These are phyloP conservation scores for Percopsis omiscomaycus DNA, from an alignment of 2,797 vertebrate genomes.

Conservation along the genomic window DNA sequence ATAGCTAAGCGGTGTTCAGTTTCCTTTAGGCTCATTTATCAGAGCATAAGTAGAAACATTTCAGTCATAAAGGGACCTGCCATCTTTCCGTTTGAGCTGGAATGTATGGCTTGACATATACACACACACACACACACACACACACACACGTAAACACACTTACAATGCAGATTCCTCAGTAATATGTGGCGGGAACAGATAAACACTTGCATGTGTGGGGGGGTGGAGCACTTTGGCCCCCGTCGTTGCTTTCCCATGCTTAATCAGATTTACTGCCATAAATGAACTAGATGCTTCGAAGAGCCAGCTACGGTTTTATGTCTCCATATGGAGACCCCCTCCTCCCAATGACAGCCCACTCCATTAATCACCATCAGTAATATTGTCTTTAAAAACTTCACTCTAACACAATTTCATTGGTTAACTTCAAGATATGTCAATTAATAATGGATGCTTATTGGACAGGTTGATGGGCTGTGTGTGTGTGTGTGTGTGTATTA, in stretches of 20 bases:
- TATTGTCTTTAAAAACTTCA: conserved; percentile 26
- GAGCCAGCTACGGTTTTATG: conserved; percentile 42
- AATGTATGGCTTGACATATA: conserved; percentile 18
- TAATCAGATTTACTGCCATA: conserved; percentile 54
- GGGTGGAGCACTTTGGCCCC: conserved; percentile 14
- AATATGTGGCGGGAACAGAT: conserved; percentile 30
- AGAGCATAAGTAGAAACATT: conserved; percentile 12
- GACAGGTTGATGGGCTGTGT: neutral
- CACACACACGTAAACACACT: no score
- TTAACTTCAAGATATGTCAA: conserved; percentile 33
- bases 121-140: conserved; percentile 5
- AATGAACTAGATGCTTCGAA: conserved; percentile 48
- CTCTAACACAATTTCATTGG: conserved; percentile 34
- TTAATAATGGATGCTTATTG: conserved; percentile 36
- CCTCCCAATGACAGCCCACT: conserved; percentile 19
- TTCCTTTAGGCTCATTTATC: conserved; percentile 12
- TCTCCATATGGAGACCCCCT: conserved; percentile 40
- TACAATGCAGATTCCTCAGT: conserved; percentile 14
- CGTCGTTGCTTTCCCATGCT: conserved; percentile 23
- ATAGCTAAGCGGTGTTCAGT: neutral
- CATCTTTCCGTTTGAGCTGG: conserved; percentile 14
- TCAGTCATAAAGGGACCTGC: conserved; percentile 4
- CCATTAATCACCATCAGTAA: conserved; percentile 33
- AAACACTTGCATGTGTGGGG: conserved; percentile 19
- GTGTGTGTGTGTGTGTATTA: neutral